Evolutionary conservation across 2,797 vertebrate species (phyloP), one percentile per base, ranked within the genome.

Genomic region (Lagorchestes hirsutus): DNA sequence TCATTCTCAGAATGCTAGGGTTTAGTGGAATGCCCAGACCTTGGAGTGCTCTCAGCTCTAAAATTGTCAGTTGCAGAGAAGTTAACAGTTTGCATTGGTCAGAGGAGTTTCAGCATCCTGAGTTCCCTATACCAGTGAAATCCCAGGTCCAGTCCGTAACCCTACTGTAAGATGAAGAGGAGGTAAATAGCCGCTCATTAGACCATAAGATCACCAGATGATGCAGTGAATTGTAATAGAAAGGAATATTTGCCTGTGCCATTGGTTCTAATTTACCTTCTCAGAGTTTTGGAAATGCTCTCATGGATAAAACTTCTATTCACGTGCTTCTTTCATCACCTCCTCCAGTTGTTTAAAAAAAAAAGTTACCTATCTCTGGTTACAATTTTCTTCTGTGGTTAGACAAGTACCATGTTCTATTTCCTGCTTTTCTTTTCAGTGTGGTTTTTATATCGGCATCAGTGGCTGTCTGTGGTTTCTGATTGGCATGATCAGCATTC

Each of bases 261-360:
- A 59, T 95, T 54, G 95, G 40, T 91, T 93, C 94, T 31, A 95
- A 95, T 91, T 90, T 27, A 90, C 93, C 67, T 90, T 16, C 92
- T 90, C 94, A 57, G 40, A 82, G 40, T 96, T 93, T 94, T 94
- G 94, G 92, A 96, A 97, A 94, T 58, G 82, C 90, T 27, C 94
- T 96, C 96, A 93, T 93, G 97, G 93, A 96, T 96, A 62, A 97
- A 95, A 93, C 59, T 94, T 13, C 28, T 93, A 6, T 91, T 97
- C 92, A 50, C 56, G 50, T 96, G 93, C 40, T 55, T 54, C 50
- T 92, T 96, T 55, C 92, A 31, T 93, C 95, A 98, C 55, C 52
- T 95, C 96, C 93, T 95, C 58, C 5, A 90, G 6, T 90, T 93
- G 87, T 92, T 50, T 50, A 27, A 87, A 92, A 91, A 24, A 82